phyloP scores from a whole-genome alignment of 2,113 vertebrate genomes.

The Nycticryphes semicollaris region DNA sequence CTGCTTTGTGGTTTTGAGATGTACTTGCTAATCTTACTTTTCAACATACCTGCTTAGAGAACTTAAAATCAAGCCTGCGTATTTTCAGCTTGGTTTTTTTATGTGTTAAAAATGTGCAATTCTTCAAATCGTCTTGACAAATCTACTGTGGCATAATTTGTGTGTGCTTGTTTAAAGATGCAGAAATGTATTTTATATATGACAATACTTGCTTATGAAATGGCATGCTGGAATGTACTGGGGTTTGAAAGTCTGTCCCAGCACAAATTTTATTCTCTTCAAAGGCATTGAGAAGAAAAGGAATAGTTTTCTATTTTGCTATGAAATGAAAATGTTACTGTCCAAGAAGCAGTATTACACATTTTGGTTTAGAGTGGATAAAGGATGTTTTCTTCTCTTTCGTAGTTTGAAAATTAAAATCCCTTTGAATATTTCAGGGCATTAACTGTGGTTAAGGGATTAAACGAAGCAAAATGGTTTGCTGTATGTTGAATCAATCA shows the following conservation, averaged over 20 bases:
- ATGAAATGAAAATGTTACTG: background rate
- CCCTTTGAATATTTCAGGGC: slow-evolving; percentile 49
- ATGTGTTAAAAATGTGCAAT: background rate
- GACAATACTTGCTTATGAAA: background rate
- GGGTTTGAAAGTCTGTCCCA: background rate
- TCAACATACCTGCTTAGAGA: background rate
- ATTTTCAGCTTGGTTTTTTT: background rate
- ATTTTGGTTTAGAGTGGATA: background rate
- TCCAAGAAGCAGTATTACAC: background rate
- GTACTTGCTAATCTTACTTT: background rate
- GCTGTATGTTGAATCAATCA: slow-evolving; percentile 67
- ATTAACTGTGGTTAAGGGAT: slow-evolving; percentile 61
- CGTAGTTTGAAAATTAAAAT: slow-evolving; percentile 39
- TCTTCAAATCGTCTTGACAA: background rate
- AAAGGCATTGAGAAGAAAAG: background rate
- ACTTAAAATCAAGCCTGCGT: background rate
- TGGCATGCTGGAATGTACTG: background rate
- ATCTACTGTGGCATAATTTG: background rate
- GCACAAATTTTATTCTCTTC: background rate
- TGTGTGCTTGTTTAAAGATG: background rate
- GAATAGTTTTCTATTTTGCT: background rate
- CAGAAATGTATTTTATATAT: background rate
- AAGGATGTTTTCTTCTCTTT: background rate
- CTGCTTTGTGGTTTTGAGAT: background rate
- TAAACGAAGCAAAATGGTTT: slow-evolving; percentile 61